Evolutionary conservation across 2,888 invertebrate genomes (phyloP).

Genomic region (Ennomos erosarius): DNA sequence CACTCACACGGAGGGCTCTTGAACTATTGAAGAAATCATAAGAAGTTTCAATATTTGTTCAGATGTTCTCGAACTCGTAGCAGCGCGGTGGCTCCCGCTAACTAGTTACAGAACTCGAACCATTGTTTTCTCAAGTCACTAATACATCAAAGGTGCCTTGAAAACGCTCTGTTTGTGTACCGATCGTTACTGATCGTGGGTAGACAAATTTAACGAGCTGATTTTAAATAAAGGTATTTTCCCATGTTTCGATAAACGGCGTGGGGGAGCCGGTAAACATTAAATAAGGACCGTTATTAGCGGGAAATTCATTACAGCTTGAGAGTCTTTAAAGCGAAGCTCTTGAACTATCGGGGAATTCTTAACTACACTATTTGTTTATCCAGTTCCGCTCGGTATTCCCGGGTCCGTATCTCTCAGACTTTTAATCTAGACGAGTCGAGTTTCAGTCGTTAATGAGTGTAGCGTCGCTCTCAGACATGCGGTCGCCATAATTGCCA

Average conservation of each 20-base stretch:
- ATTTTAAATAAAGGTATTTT: slow-evolving; percentile 27
- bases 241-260: slow-evolving; percentile 21
- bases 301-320: slow-evolving; percentile 47
- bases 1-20: slow-evolving; percentile 48
- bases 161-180: slow-evolving; percentile 30
- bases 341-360: slow-evolving; percentile 53
- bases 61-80: slow-evolving; percentile 51
- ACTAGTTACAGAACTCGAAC: slow-evolving; percentile 47
- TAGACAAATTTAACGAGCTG: slow-evolving; percentile 25
- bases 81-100: slow-evolving; percentile 46
- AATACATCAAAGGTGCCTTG: slow-evolving; percentile 43
- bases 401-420: slow-evolving; percentile 65
- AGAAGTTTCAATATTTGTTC: slow-evolving; percentile 54
- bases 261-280: slow-evolving; percentile 6
- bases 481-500: slow-evolving; percentile 85
- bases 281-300: slow-evolving; percentile 29
- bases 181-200: slow-evolving; percentile 32
- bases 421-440: slow-evolving; percentile 81
- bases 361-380: slow-evolving; percentile 57
- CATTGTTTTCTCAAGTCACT: slow-evolving; percentile 43
- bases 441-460: slow-evolving; percentile 81
- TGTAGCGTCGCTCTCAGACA: slow-evolving; percentile 82
- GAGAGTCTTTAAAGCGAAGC: slow-evolving; percentile 42
- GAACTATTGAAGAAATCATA: slow-evolving; percentile 50
- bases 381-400: slow-evolving; percentile 49